phyloP scores from a whole-genome alignment of 2,888 invertebrate species.

The Perizoma flavofasciatum region DNA sequence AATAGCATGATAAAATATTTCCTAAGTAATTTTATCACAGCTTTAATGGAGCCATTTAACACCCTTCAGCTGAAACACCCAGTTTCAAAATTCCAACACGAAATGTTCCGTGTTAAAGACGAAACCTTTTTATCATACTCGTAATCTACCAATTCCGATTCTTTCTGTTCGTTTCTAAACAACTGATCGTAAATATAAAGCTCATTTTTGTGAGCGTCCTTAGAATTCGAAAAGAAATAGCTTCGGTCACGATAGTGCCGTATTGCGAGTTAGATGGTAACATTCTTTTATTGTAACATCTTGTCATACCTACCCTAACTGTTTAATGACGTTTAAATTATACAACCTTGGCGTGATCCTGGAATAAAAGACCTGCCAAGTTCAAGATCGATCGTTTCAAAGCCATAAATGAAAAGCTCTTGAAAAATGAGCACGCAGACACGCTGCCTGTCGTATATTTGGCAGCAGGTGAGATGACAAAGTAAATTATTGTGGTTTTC shows the following conservation, averaged over 20 bases:
- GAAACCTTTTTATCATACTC: constrained; percentile 54
- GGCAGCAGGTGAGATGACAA: not conserved
- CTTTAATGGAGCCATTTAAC: constrained; percentile 37
- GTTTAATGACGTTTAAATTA: constrained; percentile 60
- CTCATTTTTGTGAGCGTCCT: constrained; percentile 73
- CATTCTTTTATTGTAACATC: constrained; percentile 66
- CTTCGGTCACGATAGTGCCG: constrained; percentile 66
- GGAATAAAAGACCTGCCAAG: constrained; percentile 52
- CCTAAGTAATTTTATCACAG: constrained; percentile 23
- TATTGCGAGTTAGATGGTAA: constrained; percentile 71
- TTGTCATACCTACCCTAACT: constrained; percentile 71
- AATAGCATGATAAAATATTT: constrained; percentile 21
- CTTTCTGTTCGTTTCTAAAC: constrained; percentile 56
- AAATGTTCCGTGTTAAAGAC: constrained; percentile 36
- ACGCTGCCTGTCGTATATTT: constrained; percentile 11
- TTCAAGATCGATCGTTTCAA: constrained; percentile 54
- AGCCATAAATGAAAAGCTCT: constrained; percentile 26
- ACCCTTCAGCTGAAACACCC: constrained; percentile 35
- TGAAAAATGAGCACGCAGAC: constrained; percentile 20
- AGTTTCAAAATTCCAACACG: constrained; percentile 43
- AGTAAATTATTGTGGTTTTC: not conserved
- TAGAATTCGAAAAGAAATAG: constrained; percentile 67
- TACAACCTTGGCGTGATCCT: constrained; percentile 59
- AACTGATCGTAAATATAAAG: constrained; percentile 65
- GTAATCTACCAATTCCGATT: constrained; percentile 51